Evolutionary conservation across 2,888 invertebrate genomes (phyloP), one percentile per base, ranked within the genome.

Genomic region (Agrochola macilenta): DNA sequence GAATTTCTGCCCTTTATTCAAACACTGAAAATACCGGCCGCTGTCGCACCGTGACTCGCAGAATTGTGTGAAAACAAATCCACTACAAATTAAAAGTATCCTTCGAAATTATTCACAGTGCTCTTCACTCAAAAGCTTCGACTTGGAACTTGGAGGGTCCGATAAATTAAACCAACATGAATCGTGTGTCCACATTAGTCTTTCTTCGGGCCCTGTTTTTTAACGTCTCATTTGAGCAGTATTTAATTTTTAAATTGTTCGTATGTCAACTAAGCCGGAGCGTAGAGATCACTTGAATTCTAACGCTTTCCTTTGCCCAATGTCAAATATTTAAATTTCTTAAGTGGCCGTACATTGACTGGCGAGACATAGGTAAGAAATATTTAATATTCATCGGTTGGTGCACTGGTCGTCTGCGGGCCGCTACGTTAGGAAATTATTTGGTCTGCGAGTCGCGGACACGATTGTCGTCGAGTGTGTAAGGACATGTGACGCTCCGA

Each of bases 271-370:
- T 94, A 92, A 93, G 92, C 88, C 94, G 91, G 92, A 93, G 92
- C 93, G 92, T 90, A 93, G 91, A 95, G 96, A 96, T 96, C 96
- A 96, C 96, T 96, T 96, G 96, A 96, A 96, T 96, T 96, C 96
- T 96, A 96, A 96, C 96, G 96, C 96, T 96, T 96, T 96, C 95
- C 95, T 96, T 95, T 94, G 95, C 93, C 95, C 95, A 95, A 94
- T 91, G 95, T 91, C 93, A 95, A 96, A 96, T 96, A 96, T 96
- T 96, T 96, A 94, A 94, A 96, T 96, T 95, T 94, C 93, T 95
- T 96, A 96, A 96, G 96, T 96, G 96, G 95, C 94, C 95, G 93
- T 95, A 94, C 95, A 95, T 94, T 95, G 95, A 94, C 94, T 94
- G 94, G 93, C 91, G 94, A 94, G 93, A 92, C 93, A 91, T 93